Conservation (phyloP, 2,113 vertebrate genomes). For the Pygoscelis adeliae region DNA sequence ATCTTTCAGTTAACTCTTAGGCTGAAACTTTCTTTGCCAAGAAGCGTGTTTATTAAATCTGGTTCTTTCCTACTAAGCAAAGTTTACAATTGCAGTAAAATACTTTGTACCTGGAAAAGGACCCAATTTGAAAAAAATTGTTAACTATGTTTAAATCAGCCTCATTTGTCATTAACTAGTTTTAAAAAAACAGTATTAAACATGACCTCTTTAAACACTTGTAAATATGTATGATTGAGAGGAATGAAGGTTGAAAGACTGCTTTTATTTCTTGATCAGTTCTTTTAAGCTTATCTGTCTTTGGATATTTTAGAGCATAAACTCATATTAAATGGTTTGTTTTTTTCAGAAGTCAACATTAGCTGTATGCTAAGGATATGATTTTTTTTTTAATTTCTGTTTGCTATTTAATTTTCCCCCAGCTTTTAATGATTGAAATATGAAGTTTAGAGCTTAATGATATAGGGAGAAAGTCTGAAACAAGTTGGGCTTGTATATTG, state of each 20-base stretch:
- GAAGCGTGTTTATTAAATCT: neutral
- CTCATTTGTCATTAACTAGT: neutral
- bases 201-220: neutral
- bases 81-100: neutral
- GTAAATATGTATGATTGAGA: neutral
- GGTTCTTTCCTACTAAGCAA: neutral
- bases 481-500: neutral
- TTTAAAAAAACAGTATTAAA: neutral
- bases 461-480: neutral
- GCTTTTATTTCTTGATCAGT: neutral
- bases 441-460: neutral
- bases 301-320: neutral
- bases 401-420: neutral
- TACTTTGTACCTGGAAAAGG: neutral
- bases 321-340: neutral
- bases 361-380: neutral
- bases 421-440: neutral
- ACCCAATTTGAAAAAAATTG: neutral
- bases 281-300: neutral
- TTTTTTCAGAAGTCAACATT: neutral
- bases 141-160: neutral
- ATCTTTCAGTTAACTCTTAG: neutral
- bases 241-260: neutral
- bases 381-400: neutral
- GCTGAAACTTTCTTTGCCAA: neutral